Base-by-base conservation (phyloP, 2,888 invertebrate species). In the Carpatolechia fugitivella region DNA sequence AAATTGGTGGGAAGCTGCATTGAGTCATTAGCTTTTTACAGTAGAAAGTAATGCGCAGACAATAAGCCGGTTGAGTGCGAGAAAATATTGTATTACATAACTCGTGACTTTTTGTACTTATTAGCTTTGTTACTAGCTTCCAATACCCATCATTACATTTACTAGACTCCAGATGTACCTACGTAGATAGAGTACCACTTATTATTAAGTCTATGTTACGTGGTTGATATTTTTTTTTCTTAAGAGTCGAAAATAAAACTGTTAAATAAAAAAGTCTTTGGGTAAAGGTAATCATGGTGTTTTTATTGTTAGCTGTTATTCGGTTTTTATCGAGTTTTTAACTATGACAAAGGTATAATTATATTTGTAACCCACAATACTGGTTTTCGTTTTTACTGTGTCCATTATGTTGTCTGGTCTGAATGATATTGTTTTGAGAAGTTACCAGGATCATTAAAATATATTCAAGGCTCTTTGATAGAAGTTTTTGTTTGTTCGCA, bases 31-130 rank as follows among this genome's bases (percentile, higher is more conserved):
- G 36, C 46, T 53, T 44, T 20, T 44, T 44, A 40, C 67, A 63
- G 72, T 72, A 71, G 72, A 75, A 75, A 74, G 70, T 70, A 64
- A 72, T 71, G 66, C 64, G 72, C 68, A 64, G 64, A 44, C 44
- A 44, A 44, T 44, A 24, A 44, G 44, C 24, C 7, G 20, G 20
- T 18, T 6, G 38, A 47, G 51, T 54, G 54, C 51, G 47, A 38
- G 46, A 56, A 52, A 53, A 49, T 48, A 50, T 52, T n/a, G 4
- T 10, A 24, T 44, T 44, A 44, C n/a, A 24, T 29, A 44, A 44
- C 24, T 20, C 24, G 6, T 24, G 6, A 24, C 24, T 24, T 24
- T 24, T 16, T 41, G 18, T 16, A 24, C 41, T 20, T 14, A 38
- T 38, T 14, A 38, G 16, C 40, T 40, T 40, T 40, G 40, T 40